Evolutionary conservation across 2,113 vertebrate genomes (phyloP).

Genomic region (Oplegnathus fasciatus): DNA sequence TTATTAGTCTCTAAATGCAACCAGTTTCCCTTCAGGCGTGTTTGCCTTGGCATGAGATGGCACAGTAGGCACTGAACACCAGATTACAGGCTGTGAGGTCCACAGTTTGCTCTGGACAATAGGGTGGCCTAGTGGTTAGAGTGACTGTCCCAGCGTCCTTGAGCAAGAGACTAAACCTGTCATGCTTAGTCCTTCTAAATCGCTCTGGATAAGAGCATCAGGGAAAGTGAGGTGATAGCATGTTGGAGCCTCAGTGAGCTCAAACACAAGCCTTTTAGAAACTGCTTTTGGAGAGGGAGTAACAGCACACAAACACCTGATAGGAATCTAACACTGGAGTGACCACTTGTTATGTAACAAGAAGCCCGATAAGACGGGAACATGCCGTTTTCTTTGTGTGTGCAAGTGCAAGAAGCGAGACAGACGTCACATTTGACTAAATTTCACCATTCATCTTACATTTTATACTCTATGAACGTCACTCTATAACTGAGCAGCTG

Average conservation of each 20-base stretch:
- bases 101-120: constrained; percentile 3
- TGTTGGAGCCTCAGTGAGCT: neutral
- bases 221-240: neutral
- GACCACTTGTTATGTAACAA: constrained; percentile 34
- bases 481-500: constrained; percentile 45
- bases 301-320: constrained; percentile 17
- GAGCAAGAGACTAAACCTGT: neutral
- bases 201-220: constrained; percentile 19
- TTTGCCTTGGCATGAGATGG: constrained; percentile 59
- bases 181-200: neutral
- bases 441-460: neutral
- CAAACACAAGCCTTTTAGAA: neutral
- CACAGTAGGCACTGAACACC: constrained; percentile 18
- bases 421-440: neutral
- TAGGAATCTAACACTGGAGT: constrained; percentile 24
- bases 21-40: constrained; percentile 54
- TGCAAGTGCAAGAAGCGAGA: constrained; percentile 23
- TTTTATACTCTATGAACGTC: constrained; percentile 13
- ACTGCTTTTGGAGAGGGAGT: neutral
- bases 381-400: neutral
- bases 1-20: constrained; percentile 68
- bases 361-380: constrained; percentile 15
- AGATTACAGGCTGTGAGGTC: neutral
- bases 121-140: neutral
- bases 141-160: neutral